Evolutionary conservation across 2,797 vertebrate species (phyloP).

Genomic region (Pyrocephalus nanus): DNA sequence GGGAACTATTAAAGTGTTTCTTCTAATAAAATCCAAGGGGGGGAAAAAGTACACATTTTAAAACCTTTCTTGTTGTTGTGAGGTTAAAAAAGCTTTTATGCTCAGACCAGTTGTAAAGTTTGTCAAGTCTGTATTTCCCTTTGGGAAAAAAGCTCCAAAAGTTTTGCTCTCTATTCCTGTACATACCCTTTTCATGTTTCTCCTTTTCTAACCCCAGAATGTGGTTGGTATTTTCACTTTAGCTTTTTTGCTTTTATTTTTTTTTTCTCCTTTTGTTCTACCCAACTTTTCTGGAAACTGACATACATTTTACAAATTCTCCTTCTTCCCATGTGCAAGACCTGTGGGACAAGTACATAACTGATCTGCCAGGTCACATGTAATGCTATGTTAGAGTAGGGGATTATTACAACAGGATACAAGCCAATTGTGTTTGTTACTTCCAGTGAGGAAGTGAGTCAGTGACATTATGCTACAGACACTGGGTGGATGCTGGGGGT

Average conservation of each 20-base stretch:
- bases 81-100: constrained; percentile 48
- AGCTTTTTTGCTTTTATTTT: background rate
- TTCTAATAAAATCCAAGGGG: constrained; percentile 19
- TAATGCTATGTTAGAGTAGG: background rate
- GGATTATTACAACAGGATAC: background rate
- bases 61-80: background rate
- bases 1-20: constrained; percentile 14
- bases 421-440: background rate
- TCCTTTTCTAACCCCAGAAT: background rate
- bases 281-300: background rate
- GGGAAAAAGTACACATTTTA: background rate
- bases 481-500: background rate
- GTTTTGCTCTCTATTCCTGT: background rate
- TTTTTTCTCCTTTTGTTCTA: background rate
- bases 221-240: background rate
- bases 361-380: background rate
- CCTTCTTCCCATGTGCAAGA: background rate
- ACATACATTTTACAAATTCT: background rate
- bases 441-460: background rate
- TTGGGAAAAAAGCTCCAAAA: background rate
- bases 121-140: constrained; percentile 15
- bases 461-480: background rate
- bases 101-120: constrained; percentile 10
- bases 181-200: background rate
- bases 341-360: background rate